Evolutionary conservation across 2,888 invertebrate species (phyloP).

Genomic region (Drosophila lutescens): DNA sequence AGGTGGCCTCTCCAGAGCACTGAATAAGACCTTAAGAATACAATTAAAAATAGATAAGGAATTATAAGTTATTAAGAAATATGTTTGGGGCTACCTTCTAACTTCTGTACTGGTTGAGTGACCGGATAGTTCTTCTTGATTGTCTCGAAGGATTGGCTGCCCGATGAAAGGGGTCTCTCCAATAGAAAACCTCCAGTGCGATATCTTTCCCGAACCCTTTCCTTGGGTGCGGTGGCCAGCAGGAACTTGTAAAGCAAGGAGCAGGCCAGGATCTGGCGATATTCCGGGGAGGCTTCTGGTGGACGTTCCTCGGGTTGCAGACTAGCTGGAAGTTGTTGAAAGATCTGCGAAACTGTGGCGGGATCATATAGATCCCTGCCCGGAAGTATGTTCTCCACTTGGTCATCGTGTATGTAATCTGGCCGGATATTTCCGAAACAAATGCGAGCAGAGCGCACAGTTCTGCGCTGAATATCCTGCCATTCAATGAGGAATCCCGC

Average conservation of each 20-base stretch:
- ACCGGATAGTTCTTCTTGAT: slow-evolving; percentile 89
- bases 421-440: slow-evolving; percentile 88
- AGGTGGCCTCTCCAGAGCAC: slow-evolving; percentile 91
- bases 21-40: slow-evolving; percentile 83
- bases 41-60: too few species aligned
- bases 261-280: slow-evolving; percentile 89
- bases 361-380: slow-evolving; percentile 85
- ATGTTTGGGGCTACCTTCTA: slow-evolving; percentile 86
- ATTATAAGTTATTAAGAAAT: too few species aligned
- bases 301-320: slow-evolving; percentile 87
- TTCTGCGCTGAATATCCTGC: slow-evolving; percentile 34
- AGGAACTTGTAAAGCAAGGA: slow-evolving; percentile 91
- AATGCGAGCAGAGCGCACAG: slow-evolving; percentile 85
- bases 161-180: slow-evolving; percentile 88
- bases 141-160: slow-evolving; percentile 89
- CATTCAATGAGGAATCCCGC: slow-evolving; percentile 89
- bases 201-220: slow-evolving; percentile 66
- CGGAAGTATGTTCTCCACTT: slow-evolving; percentile 85
- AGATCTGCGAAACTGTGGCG: slow-evolving; percentile 80
- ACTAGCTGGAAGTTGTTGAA: slow-evolving; percentile 86
- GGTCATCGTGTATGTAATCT: slow-evolving; percentile 85
- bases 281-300: slow-evolving; percentile 89
- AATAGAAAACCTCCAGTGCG: slow-evolving; percentile 84
- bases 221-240: slow-evolving; percentile 86
- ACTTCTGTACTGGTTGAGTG: slow-evolving; percentile 89